Evolutionary conservation across 2,888 invertebrate genomes (phyloP), one percentile per base, ranked within the genome.

Genomic region (Scaptomyza caliginosa): DNA sequence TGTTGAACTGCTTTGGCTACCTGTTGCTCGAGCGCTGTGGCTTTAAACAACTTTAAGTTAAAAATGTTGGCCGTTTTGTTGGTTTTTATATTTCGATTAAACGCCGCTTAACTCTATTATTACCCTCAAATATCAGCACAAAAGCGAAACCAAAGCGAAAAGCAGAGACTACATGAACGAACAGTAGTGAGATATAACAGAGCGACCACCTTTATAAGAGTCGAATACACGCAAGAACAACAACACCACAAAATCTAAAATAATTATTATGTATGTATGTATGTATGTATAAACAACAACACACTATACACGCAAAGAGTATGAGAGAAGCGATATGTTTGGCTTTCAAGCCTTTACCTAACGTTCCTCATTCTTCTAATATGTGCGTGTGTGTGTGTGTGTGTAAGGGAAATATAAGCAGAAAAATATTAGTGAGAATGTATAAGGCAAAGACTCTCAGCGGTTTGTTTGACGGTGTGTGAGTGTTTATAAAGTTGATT

Each of bases 401-500:
- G 49, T 58, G 48, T 63, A 38, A 60, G 55, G 28, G 70, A 69
- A 79, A 75, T 80, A 65, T 83, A 83, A 83, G 84, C 77, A 77
- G n/a, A n/a, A 77, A 82, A 83, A 86, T 83, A 79, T 67, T 63
- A 64, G 65, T 65, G 82, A 55, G 65, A 51, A 55, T 73, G 62
- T 74, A 58, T 74, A 54, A 24, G 40, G 58, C 38, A 65, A 49
- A 34, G 73, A 51, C 55, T 66, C 71, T 60, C 72, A 65, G 70
- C 70, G 13, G 60, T 64, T 58, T 62, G 51, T 50, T n/a, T 26
- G 28, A 17, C 17, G 28, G 58, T 49, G 57, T 65, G 42, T 63
- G 70, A 57, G 74, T 86, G 64, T 69, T 83, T 83, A 81, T 86
- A 83, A 89, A 90, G 90, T 90, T 90, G 90, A 90, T 90, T 90